phyloP scores from a whole-genome alignment of 2,113 vertebrate genomes.

The Burhinus oedicnemus region DNA sequence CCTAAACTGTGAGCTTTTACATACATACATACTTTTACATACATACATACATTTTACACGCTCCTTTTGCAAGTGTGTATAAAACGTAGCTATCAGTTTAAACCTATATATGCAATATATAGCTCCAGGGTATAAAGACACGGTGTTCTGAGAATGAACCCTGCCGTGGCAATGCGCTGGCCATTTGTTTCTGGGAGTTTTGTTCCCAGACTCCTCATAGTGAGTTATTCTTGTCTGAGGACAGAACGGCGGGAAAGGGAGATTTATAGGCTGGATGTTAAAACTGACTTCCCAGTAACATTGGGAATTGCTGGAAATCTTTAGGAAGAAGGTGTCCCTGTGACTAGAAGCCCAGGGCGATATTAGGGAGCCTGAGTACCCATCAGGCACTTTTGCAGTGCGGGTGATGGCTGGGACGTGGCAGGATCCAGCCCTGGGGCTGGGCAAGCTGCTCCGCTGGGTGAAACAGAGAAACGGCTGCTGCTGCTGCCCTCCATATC shows the following conservation, averaged over 20 bases:
- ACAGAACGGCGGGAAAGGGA: background rate
- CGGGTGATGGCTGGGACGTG: background rate
- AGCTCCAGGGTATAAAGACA: background rate
- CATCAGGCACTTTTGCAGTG: background rate
- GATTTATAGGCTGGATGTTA: no score
- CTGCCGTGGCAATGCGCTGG: background rate
- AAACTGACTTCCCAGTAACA: no score
- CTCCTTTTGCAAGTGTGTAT: background rate
- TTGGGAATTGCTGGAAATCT: background rate
- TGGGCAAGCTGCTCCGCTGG: background rate
- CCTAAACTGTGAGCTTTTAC: background rate
- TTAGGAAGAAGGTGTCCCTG: background rate
- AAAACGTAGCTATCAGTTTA: background rate
- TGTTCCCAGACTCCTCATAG: background rate
- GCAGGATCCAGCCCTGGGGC: background rate
- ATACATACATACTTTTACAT: no score
- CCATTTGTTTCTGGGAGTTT: background rate
- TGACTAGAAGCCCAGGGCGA: background rate
- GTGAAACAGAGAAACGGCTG: background rate
- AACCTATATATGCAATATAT: background rate
- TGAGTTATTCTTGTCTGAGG: background rate
- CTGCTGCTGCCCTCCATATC: background rate
- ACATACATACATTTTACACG: rapidly evolving
- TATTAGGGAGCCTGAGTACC: background rate
- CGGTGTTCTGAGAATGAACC: background rate